phyloP scores from a whole-genome alignment of 1,140 invertebrate genomes.

The Habropoda laboriosa region DNA sequence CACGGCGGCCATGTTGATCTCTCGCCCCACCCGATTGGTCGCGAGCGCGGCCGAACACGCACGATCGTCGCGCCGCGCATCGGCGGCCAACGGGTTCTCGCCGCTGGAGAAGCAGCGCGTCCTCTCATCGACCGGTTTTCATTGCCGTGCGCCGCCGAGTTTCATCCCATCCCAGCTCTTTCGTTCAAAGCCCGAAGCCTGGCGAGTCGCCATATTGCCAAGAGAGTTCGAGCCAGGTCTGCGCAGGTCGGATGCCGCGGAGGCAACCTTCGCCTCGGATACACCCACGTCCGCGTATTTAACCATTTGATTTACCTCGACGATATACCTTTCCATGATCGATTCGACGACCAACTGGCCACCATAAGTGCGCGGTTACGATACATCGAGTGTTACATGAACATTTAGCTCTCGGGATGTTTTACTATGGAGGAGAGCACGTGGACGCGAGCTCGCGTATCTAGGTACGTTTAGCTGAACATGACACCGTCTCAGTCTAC shows the following conservation, averaged over 20 bases:
- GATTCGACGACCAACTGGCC: constrained; percentile 7
- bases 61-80: constrained; percentile 58
- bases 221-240: constrained; percentile 21
- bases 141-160: constrained; percentile 27
- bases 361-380: constrained; percentile 25
- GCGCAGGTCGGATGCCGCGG: constrained; percentile 49
- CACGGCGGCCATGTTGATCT: constrained; percentile 71
- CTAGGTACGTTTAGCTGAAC: constrained; percentile 10
- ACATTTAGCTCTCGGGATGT: neutral
- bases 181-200: neutral
- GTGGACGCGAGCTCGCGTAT: constrained; percentile 19
- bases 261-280: constrained; percentile 33
- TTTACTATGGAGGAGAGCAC: neutral
- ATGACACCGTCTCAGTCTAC: too few species aligned
- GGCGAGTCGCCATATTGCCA: constrained; percentile 60
- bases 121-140: constrained; percentile 63
- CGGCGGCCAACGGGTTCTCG: constrained; percentile 45
- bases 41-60: constrained; percentile 40
- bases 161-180: constrained; percentile 37
- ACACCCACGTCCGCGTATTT: constrained; percentile 52
- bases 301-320: constrained; percentile 8
- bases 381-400: constrained; percentile 28
- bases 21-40: constrained; percentile 63
- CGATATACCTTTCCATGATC: constrained; percentile 28
- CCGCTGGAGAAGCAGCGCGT: constrained; percentile 28